A percentile compares a stretch with the other conserved stretches of the same genome.
Evolutionary conservation across 2,797 vertebrate genomes (phyloP).

Genomic region (Squalus acanthias): DNA sequence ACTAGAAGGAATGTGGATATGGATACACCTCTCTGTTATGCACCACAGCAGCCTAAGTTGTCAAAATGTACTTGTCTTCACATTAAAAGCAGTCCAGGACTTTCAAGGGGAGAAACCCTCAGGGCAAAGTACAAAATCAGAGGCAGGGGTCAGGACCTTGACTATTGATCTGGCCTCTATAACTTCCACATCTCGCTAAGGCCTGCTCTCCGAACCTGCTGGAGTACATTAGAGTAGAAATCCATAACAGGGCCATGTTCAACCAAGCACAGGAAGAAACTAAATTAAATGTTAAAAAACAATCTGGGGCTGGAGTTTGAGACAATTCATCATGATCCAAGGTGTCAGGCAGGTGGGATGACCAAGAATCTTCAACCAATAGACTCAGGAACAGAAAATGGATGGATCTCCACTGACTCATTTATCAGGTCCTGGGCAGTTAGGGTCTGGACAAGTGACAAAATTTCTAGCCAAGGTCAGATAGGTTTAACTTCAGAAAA

Average conservation of each 20-base stretch:
- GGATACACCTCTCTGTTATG: slow-evolving; percentile 39
- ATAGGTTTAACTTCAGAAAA: slow-evolving; percentile 50
- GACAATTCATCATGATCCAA: slow-evolving; percentile 97
- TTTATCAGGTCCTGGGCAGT: slow-evolving; percentile 65
- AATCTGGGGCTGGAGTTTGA: slow-evolving; percentile 88
- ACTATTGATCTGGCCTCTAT: slow-evolving; percentile 92
- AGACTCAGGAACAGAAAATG: slow-evolving; percentile 62
- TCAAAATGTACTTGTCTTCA: slow-evolving; percentile 49
- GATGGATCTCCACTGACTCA: slow-evolving; percentile 61
- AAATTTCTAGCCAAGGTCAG: slow-evolving; percentile 71
- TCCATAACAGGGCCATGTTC: slow-evolving; percentile 96
- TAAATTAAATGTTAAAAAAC: slow-evolving; percentile 99
- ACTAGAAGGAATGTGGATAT: slow-evolving; percentile 45
- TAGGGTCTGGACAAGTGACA: slow-evolving; percentile 66
- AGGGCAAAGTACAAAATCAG: slow-evolving; percentile 64
- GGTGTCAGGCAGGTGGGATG: slow-evolving; percentile 75
- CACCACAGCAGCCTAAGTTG: slow-evolving; percentile 26
- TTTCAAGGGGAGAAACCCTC: slow-evolving; percentile 64
- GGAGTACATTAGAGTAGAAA: slow-evolving; percentile 96
- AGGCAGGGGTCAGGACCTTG: slow-evolving; percentile 79
- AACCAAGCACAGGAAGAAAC: slow-evolving; percentile 99
- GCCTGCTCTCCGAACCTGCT: slow-evolving; percentile 82
- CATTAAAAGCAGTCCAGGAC: slow-evolving; percentile 54
- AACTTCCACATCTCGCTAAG: slow-evolving; percentile 91
- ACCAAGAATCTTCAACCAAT: slow-evolving; percentile 67